These are phyloP conservation scores for Apotomis capreana DNA, from an alignment of 2,888 invertebrate species.

Conservation along the genomic window DNA sequence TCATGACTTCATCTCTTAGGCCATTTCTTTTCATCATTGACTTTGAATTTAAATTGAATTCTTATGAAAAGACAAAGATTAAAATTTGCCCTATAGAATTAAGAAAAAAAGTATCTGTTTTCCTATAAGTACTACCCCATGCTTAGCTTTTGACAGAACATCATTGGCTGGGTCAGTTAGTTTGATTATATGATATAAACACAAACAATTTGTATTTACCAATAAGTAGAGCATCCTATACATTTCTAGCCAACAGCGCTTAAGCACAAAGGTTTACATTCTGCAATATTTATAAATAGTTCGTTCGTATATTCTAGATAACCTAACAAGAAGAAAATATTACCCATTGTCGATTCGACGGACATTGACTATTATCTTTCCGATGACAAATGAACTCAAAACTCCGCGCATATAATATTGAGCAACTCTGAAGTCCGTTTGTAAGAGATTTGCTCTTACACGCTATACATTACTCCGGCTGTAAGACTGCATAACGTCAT, in stretches of 20 bases:
- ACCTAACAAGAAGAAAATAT: slow-evolving; percentile 63
- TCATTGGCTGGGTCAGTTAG: no score
- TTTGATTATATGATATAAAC: no score
- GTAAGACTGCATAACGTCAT: slow-evolving; percentile 40
- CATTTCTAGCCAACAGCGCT: not conserved
- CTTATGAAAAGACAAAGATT: no score
- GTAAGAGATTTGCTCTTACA: slow-evolving; percentile 43
- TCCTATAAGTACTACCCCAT: no score
- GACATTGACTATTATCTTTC: slow-evolving; percentile 69
- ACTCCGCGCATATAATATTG: slow-evolving; percentile 58
- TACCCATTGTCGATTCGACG: slow-evolving; percentile 70
- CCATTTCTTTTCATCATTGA: no score
- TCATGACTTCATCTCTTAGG: no score
- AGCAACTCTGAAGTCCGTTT: slow-evolving; percentile 45
- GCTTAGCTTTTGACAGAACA: no score
- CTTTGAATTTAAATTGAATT: no score
- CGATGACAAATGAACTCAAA: slow-evolving; percentile 73
- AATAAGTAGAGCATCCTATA: no score
- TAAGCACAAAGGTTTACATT: slow-evolving; percentile 18
- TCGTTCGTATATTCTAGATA: slow-evolving; percentile 47
- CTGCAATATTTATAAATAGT: slow-evolving; percentile 36
- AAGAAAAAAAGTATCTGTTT: no score
- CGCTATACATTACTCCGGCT: slow-evolving; percentile 57
- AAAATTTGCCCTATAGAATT: no score
- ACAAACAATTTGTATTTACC: no score